A percentile compares a stretch with the other conserved stretches of the same genome.
These are phyloP conservation scores for Zaprionus vittiger DNA, from an alignment of 1,140 invertebrate genomes.

Conservation along the genomic window DNA sequence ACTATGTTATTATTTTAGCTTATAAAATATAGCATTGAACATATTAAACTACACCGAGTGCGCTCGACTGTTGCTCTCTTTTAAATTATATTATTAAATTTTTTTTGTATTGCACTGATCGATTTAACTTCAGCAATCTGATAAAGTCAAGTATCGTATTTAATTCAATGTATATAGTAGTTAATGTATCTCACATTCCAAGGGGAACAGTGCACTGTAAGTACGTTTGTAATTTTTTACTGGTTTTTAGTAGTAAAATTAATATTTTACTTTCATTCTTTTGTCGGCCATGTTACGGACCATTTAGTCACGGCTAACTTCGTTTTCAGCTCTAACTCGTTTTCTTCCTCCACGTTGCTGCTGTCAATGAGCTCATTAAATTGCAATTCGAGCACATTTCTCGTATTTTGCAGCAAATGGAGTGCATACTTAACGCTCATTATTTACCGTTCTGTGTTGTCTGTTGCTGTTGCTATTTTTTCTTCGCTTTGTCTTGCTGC, in stretches of 20 bases:
- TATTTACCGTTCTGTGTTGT: constrained; percentile 35
- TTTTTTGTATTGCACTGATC: too few species aligned
- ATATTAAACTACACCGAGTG: too few species aligned
- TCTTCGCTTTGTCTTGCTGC: constrained; percentile 28
- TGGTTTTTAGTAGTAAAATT: constrained; percentile 40
- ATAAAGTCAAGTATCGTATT: too few species aligned
- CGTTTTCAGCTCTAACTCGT: constrained; percentile 20
- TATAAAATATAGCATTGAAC: too few species aligned
- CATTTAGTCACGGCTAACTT: constrained; percentile 54
- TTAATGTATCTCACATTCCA: neutral
- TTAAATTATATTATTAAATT: too few species aligned
- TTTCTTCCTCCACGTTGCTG: constrained; percentile 15
- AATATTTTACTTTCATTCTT: constrained; percentile 58
- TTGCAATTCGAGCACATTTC: constrained; percentile 62
- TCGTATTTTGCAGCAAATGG: constrained; percentile 48
- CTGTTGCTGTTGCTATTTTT: constrained; percentile 21
- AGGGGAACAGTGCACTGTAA: neutral
- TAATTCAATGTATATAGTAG: too few species aligned
- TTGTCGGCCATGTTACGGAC: constrained; percentile 38
- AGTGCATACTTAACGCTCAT: constrained; percentile 50
- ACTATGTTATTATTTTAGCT: too few species aligned
- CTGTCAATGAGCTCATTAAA: constrained; percentile 81
- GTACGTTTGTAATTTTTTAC: neutral
- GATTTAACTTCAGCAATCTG: too few species aligned
- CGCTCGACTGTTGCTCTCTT: too few species aligned